Evolutionary conservation across 1,140 invertebrate genomes (phyloP).

Genomic region (Homalodisca vitripennis): DNA sequence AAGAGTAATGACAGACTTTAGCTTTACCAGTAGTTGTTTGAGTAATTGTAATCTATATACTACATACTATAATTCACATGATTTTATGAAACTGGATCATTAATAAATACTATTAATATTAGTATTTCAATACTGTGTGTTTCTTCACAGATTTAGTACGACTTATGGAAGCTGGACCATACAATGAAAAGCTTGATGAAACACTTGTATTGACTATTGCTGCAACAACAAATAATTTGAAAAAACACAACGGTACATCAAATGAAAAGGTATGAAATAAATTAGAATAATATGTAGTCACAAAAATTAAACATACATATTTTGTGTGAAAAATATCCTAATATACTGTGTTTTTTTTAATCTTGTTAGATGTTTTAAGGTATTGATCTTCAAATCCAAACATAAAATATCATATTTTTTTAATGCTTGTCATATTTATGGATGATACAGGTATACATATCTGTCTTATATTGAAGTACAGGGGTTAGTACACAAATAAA

Average conservation of each 20-base stretch:
- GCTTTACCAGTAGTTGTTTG: too few relatives aligned
- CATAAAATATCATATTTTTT: not conserved
- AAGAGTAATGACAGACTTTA: too few relatives aligned
- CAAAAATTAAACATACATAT: too few relatives aligned
- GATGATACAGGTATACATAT: too few relatives aligned
- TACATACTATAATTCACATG: too few relatives aligned
- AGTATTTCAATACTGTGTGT: too few relatives aligned
- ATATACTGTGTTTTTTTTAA: not conserved
- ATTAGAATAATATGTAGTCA: too few relatives aligned
- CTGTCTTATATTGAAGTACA: too few relatives aligned
- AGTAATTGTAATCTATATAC: too few relatives aligned
- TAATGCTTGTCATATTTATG: not conserved
- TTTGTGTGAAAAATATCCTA: not conserved
- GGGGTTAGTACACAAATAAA: too few relatives aligned
- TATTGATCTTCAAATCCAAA: not conserved
- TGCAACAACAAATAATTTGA: slow-evolving; percentile 53
- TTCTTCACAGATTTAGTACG: slow-evolving; percentile 36
- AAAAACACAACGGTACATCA: slow-evolving; percentile 28
- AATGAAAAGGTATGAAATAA: slow-evolving; percentile 21
- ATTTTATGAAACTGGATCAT: too few relatives aligned
- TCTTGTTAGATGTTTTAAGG: not conserved
- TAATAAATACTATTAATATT: too few relatives aligned
- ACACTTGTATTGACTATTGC: slow-evolving; percentile 63
- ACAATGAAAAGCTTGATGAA: slow-evolving; percentile 59
- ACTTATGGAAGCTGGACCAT: slow-evolving; percentile 29